Evolutionary conservation across 2,113 vertebrate species (phyloP).

Genomic region (Hemibagrus wyckioides): DNA sequence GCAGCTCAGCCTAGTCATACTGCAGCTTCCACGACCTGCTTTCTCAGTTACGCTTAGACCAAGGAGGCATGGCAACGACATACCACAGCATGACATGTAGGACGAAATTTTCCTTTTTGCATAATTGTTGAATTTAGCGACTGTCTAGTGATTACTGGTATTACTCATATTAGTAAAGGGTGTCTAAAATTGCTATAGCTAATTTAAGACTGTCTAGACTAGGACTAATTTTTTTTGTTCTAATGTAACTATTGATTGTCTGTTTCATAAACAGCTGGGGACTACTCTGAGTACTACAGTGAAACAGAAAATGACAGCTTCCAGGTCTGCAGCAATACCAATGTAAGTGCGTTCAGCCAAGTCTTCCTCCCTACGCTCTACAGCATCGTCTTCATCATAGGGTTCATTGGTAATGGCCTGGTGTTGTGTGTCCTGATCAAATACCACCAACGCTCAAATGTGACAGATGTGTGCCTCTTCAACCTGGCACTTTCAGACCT

Average conservation of each 20-base stretch:
- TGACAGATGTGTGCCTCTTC: constrained; percentile 85
- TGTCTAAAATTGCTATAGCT: background rate
- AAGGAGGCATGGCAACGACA: background rate
- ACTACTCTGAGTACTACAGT: background rate
- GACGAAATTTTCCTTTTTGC: background rate
- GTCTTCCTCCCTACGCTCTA: constrained; percentile 77
- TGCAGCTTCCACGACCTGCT: background rate
- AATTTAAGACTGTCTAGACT: background rate
- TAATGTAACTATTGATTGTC: background rate
- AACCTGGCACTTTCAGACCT: constrained; percentile 85
- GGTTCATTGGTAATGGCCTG: constrained; percentile 75
- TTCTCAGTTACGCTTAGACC: background rate
- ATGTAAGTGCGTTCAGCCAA: constrained; percentile 53
- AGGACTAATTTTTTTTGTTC: background rate
- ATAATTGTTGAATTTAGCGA: background rate
- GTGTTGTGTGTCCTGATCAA: constrained; percentile 79
- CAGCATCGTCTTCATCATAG: constrained; percentile 73
- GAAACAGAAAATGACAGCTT: fast-evolving
- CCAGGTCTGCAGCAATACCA: constrained; percentile 11
- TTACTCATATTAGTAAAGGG: background rate
- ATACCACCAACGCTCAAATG: constrained; percentile 68
- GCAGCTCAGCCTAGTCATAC: background rate
- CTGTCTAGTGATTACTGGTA: no score
- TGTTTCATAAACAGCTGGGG: background rate
- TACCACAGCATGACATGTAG: background rate